These are phyloP conservation scores for Delphinus delphis DNA, from an alignment of 2,113 vertebrate species.

Conservation along the genomic window DNA sequence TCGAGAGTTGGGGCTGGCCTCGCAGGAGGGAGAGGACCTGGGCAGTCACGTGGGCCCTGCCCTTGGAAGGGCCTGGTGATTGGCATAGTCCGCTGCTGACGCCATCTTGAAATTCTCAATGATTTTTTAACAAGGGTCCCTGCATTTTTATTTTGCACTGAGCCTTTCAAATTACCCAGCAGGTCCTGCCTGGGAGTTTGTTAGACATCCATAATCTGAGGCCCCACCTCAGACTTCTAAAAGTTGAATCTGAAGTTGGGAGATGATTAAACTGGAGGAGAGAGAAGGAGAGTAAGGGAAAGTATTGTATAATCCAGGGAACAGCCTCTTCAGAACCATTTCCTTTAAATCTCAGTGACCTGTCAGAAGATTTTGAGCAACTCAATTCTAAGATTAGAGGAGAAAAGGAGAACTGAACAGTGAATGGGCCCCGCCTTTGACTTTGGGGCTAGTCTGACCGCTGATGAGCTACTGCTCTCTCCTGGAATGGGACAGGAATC, in stretches of 20 bases:
- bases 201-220: not conserved
- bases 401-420: not conserved
- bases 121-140: not conserved
- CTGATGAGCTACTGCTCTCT: not conserved
- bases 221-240: not conserved
- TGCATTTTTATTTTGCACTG: not conserved
- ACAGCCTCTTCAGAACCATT: not conserved
- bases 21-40: not conserved
- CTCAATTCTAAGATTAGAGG: not conserved
- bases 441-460: not conserved
- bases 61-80: rapidly evolving
- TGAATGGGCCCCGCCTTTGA: not conserved
- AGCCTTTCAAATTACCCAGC: not conserved
- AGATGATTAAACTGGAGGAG: not conserved
- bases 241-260: not conserved
- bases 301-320: not conserved
- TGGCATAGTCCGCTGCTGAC: not conserved
- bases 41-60: rapidly evolving
- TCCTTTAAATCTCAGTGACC: not conserved
- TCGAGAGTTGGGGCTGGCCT: not conserved
- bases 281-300: not conserved
- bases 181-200: not conserved
- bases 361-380: not conserved
- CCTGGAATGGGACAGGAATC: not conserved
- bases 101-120: not conserved